Evolutionary conservation across 2,113 vertebrate species (phyloP), one percentile per base, ranked within the genome.

Genomic region (Oreochromis tanganicae): DNA sequence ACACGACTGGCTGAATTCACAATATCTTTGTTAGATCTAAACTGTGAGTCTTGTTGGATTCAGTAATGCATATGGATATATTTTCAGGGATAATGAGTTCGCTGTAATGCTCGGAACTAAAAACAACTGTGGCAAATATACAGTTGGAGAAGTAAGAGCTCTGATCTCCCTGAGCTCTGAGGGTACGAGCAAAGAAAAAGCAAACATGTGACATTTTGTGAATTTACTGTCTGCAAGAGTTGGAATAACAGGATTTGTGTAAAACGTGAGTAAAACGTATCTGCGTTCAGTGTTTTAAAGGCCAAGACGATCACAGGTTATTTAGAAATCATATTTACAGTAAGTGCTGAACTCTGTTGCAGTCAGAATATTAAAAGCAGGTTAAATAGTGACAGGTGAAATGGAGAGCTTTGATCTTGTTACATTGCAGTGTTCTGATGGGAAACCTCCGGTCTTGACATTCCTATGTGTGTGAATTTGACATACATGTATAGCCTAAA

Each of bases 71-170:
- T 52, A 50, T 11, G 29, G n/a, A 38, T 34, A 83, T 85, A 38
- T 63, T 14, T 85, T 19, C 38, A 61, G 29, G 11, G 29, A 46
- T 13, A 9, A 29, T 4, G 21, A 46, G 54, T 43, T 84, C 0
- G 29, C 14, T 36, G n/a, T 32, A 50, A 63, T 0, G 3, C 32
- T 36, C 3, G 0, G 3, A 48, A 48, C 27, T 82, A 19, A 78
- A 78, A 78, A n/a, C 16, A 19, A 78, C 46, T 0, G 24, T 75
- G 6, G 71, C 43, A 78, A 50, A 78, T 32, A 32, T 78, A 12
- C 4, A 52, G 16, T 50, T 50, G 27, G 73, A 78, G 73, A 32
- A 32, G 73, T 32, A 78, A 78, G 27, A 50, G 24, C 73, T 50
- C 73, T 50, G 46, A 78, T 68, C 63, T 41, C 36, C n/a, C 21